phyloP scores from a whole-genome alignment of 2,113 vertebrate species.

The Caracal caracal region DNA sequence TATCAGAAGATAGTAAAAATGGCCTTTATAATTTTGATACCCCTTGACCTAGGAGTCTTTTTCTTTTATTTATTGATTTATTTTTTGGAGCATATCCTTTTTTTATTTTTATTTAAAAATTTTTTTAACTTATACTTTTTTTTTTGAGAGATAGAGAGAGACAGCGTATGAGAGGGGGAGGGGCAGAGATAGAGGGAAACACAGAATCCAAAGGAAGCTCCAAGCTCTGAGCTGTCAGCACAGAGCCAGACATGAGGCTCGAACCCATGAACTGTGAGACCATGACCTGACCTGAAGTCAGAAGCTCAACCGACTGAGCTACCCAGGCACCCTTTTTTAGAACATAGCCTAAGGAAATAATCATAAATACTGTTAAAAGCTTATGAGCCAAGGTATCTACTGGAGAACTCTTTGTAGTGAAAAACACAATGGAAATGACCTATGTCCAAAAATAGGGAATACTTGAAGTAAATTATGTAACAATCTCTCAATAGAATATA shows the following conservation, averaged over 20 bases:
- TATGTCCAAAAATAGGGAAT: neutral
- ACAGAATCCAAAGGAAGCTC: too few species aligned
- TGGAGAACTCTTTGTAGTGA: neutral
- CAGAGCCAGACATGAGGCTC: too few species aligned
- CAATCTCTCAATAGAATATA: neutral
- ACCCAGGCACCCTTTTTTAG: neutral
- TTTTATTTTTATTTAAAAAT: neutral
- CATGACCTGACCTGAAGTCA: too few species aligned
- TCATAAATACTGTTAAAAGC: neutral
- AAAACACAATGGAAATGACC: neutral
- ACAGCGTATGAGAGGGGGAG: too few species aligned
- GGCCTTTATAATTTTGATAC: constrained; percentile 8
- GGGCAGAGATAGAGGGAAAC: too few species aligned
- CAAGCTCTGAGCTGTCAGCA: too few species aligned
- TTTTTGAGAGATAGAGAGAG: too few species aligned
- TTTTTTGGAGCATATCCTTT: neutral
- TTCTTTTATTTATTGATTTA: neutral
- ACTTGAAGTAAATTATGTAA: constrained; percentile 10
- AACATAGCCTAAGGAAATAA: neutral
- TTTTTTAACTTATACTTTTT: too few species aligned
- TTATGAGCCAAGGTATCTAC: constrained; percentile 17
- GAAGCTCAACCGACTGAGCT: too few species aligned
- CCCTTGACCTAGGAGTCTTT: neutral
- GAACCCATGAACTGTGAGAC: too few species aligned
- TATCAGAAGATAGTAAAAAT: neutral